Evolutionary conservation across 2,888 invertebrate genomes (phyloP).

Genomic region (Rutpela maculata): DNA sequence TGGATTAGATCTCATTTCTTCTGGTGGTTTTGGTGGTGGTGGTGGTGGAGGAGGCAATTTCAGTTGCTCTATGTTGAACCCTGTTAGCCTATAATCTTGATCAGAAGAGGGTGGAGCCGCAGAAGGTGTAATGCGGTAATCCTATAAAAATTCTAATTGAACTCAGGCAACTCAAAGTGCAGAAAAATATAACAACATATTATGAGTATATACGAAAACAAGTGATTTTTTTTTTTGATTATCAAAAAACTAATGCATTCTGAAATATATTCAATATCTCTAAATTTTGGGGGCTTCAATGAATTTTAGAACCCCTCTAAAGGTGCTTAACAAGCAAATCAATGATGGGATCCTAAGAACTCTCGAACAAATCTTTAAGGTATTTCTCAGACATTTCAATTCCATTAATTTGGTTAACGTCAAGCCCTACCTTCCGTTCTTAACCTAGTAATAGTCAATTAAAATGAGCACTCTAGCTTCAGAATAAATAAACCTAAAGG

Average conservation of each 20-base stretch:
- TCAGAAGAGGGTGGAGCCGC: conserved; percentile 57
- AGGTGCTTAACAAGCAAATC: too few relatives aligned
- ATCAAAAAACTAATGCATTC: neutral
- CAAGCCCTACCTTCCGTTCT: too few relatives aligned
- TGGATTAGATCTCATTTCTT: conserved; percentile 16
- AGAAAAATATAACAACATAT: neutral
- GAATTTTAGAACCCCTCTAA: too few relatives aligned
- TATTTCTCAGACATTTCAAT: too few relatives aligned
- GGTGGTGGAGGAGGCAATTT: conserved; percentile 75
- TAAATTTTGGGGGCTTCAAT: too few relatives aligned
- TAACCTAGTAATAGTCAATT: too few relatives aligned
- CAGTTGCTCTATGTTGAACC: conserved; percentile 66
- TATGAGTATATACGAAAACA: neutral
- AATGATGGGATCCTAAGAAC: too few relatives aligned
- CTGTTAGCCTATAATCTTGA: conserved; percentile 68
- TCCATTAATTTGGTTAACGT: too few relatives aligned
- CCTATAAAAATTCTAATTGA: conserved; percentile 46
- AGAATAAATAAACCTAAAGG: too few relatives aligned
- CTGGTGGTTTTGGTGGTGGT: conserved; percentile 69
- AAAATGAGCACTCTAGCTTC: too few relatives aligned
- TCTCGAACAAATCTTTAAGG: too few relatives aligned
- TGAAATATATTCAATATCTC: too few relatives aligned
- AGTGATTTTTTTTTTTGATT: neutral
- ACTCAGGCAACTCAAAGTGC: neutral
- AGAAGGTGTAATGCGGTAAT: conserved; percentile 51